Base-by-base conservation (phyloP, 2,888 invertebrate genomes). In the Pristionchus mayeri region DNA sequence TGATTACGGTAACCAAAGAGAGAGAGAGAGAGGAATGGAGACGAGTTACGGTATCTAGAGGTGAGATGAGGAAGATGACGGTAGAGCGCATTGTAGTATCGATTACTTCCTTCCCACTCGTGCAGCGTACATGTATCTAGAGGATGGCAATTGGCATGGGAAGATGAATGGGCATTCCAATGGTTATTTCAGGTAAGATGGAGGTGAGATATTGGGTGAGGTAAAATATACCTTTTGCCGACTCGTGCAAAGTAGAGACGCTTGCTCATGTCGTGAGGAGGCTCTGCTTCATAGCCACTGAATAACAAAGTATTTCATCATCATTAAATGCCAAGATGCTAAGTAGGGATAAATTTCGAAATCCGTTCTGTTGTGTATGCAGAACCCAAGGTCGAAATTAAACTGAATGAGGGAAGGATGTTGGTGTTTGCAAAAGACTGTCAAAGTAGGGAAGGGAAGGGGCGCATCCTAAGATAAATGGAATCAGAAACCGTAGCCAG, bases 161-260 rank as follows among this genome's bases (percentile, higher is more conserved):
- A 60, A 60, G 60, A 30, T 60, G 27, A 60, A 60, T 60, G 60
- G 27, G 30, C 24, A 9, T 27, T 60, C 30, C 24, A 54, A 54
- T 30, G 30, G 6, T 6, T 44, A 13, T 9, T 44, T 44, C 44
- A 27, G 30, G 16, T 37, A n/a, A n/a, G 40, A 40, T 24, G 40
- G 16, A 54, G 54, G 13, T 54, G 44, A 71, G 9, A 24, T 40
- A 2, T n/a, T n/a, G n/a, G n/a, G n/a, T n/a, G n/a, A n/a, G n/a
- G 0, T 4, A 71, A 67, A 9, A 18, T 37, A 9, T 11, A 80
- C 48, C 81, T 48, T 27, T 82, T 82, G 37, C 81, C 81, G 27
- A 82, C 81, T 7, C 81, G 81, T 2, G 81, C 81, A 27, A 82
- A 82, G 63, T 82, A 82, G n/a, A 82, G 81, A 24, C 81, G 60